Conservation (phyloP, 2,797 vertebrate species). For the Taenioides sp. region DNA sequence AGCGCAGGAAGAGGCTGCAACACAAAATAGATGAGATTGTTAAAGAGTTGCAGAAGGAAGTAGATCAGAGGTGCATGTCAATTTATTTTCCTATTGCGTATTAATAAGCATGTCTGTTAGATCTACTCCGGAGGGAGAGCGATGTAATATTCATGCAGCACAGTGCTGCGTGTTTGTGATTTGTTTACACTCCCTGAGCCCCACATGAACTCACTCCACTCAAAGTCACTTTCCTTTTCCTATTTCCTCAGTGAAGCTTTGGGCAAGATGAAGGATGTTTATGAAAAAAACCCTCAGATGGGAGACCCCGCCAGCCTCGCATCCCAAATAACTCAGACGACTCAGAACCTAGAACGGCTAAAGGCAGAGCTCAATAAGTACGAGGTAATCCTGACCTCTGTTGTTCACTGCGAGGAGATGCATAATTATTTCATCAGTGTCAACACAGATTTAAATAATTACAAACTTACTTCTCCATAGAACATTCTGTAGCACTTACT, state of each 20-base stretch:
- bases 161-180: constrained; percentile 39
- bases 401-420: constrained; percentile 13
- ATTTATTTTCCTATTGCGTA: constrained; percentile 22
- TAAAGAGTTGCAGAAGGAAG: constrained; percentile 88
- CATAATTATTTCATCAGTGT: background rate
- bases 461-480: background rate
- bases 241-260: constrained; percentile 82
- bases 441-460: background rate
- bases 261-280: constrained; percentile 93
- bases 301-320: constrained; percentile 87
- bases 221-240: constrained; percentile 45
- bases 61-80: constrained; percentile 85
- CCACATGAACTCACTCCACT: constrained; percentile 46
- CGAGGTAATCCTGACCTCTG: constrained; percentile 76
- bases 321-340: constrained; percentile 86
- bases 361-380: constrained; percentile 85
- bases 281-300: constrained; percentile 92
- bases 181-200: constrained; percentile 59
- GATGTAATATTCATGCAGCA: constrained; percentile 50
- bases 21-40: constrained; percentile 85
- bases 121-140: constrained; percentile 30
- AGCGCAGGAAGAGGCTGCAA: constrained; percentile 87
- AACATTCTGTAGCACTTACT: background rate
- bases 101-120: constrained; percentile 48
- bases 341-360: constrained; percentile 85